phyloP scores from a whole-genome alignment of 2,888 invertebrate species.

The Rhagonycha lutea region DNA sequence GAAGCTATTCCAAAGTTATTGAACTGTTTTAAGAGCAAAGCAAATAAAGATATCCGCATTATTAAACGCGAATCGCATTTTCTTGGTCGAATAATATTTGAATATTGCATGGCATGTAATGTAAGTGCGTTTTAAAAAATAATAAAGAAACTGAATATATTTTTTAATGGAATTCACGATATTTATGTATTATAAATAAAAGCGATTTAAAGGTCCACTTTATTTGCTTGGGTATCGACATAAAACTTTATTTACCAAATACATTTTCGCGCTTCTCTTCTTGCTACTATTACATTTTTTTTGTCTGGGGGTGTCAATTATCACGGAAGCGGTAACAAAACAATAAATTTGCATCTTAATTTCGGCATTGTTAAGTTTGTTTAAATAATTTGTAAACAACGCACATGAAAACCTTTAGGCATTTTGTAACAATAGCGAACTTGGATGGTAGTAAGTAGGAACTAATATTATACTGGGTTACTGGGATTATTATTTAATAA shows the following conservation, averaged over 20 bases:
- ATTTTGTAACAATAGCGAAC: not conserved
- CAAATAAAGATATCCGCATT: constrained; percentile 31
- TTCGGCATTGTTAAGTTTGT: not conserved
- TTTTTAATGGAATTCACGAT: not conserved
- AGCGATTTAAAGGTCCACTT: not conserved
- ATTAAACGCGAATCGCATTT: constrained; percentile 29
- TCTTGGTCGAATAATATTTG: constrained; percentile 31
- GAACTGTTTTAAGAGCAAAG: constrained; percentile 30
- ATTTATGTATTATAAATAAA: not conserved
- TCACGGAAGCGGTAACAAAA: not conserved
- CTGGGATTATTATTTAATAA: not conserved
- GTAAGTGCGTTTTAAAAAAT: constrained; percentile 20
- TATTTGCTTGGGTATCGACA: not conserved
- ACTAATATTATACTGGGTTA: too few species aligned
- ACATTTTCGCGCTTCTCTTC: not conserved
- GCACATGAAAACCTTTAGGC: not conserved
- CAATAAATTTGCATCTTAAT: not conserved
- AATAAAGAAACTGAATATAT: not conserved
- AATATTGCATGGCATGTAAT: constrained; percentile 28
- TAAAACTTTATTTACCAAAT: not conserved
- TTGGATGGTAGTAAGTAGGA: not conserved
- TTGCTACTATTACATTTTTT: not conserved
- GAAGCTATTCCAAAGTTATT: constrained; percentile 27
- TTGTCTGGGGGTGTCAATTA: too few species aligned
- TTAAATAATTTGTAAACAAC: not conserved